Conservation (phyloP, 2,888 invertebrate species). For the Neoitamus cyanurus region DNA sequence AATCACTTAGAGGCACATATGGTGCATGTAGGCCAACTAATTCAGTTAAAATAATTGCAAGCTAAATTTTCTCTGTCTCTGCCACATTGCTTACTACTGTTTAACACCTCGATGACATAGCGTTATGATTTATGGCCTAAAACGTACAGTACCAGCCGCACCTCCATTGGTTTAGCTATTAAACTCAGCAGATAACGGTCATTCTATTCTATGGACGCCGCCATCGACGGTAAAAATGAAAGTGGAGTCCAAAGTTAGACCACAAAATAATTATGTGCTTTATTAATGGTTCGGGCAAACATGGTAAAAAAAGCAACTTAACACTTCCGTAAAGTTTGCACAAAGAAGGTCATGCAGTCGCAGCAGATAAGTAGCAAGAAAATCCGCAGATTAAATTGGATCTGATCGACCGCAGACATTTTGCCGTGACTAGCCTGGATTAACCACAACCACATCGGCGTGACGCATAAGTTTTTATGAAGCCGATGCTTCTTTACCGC, state of each 20-base stretch:
- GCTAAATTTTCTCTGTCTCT: too few relatives aligned
- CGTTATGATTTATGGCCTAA: background rate
- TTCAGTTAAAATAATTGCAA: too few relatives aligned
- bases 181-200: background rate
- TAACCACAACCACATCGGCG: slow-evolving; percentile 16
- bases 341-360: slow-evolving; percentile 14
- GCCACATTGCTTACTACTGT: too few relatives aligned
- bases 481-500: background rate
- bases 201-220: too few relatives aligned
- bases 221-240: background rate
- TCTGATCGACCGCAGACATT: slow-evolving; percentile 39
- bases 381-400: slow-evolving; percentile 20
- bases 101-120: background rate
- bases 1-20: too few relatives aligned
- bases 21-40: too few relatives aligned
- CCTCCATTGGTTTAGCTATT: background rate
- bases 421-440: slow-evolving; percentile 20
- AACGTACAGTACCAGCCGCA: background rate
- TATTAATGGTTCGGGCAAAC: background rate
- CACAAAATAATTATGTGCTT: background rate
- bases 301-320: background rate
- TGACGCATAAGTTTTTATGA: background rate
- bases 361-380: background rate
- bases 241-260: background rate
- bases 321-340: background rate